Evolutionary conservation across 2,113 vertebrate genomes (phyloP), one percentile per base, ranked within the genome.

Genomic region (Muntiacus muntjak): DNA sequence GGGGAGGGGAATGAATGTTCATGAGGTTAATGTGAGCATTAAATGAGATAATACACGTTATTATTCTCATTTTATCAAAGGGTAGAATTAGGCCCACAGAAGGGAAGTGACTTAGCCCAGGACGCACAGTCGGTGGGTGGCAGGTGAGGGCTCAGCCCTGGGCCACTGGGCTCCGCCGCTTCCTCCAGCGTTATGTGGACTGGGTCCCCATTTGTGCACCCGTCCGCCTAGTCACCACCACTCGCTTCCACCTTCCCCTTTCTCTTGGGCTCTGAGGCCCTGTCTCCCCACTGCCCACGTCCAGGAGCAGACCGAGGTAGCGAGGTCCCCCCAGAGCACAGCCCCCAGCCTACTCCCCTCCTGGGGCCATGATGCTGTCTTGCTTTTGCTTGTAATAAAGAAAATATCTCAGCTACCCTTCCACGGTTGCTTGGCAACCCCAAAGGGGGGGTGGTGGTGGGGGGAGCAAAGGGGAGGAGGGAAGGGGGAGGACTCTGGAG

Each of bases 371-470:
- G 98, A 97, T 98, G 97, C 98, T 98, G 99, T 99, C 98, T 98
- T 98, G 98, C 99, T 98, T 98, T 97, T 98, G 98, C 98, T 99
- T 98, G 98, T 99, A 99, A 99, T 99, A 99, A 99, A 99, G 99
- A 99, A 99, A 99, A 99, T 99, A 99, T 99, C 99, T 99, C 99
- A 98, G 99, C 99, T 99, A 98, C 99, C 99, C 99, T 99, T 99
- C 99, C 98, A 96, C 89, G 98, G 99, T 99, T 99, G 99, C 99
- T 98, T 99, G 99, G 99, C 99, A 99, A 99, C 99, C 98, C 98
- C 98, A 99, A 98, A 97, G 98, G 99, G 99, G 98, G 19, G 16
- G 52, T 54, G 52, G 52, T 54, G 26, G 17, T 13, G 50, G 74
- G 85, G 95, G 67, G 21, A 74, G 71, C 79, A 95, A 55, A 96